A percentile compares a stretch with the other conserved stretches of the same genome.
phyloP scores from a whole-genome alignment of 2,888 invertebrate species.

The Melieria picta region DNA sequence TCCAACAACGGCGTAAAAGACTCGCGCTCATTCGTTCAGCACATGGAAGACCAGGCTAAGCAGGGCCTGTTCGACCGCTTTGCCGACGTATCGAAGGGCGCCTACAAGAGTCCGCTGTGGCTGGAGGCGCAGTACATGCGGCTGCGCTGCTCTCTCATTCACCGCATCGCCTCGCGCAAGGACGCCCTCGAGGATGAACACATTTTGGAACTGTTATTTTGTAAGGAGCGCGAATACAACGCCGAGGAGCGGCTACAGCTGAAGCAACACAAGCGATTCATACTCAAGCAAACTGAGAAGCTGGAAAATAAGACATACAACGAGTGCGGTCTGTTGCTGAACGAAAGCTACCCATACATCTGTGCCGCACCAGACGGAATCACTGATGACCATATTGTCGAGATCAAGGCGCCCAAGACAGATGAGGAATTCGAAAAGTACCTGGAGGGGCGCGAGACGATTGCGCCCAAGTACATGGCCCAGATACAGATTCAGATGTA shows the following conservation, averaged over 20 bases:
- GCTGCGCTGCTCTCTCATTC: slow-evolving; percentile 62
- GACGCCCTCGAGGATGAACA: slow-evolving; percentile 58
- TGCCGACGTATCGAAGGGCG: slow-evolving; percentile 54
- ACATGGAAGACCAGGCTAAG: slow-evolving; percentile 61
- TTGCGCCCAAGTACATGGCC: slow-evolving; percentile 65
- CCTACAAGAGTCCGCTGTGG: slow-evolving; percentile 62
- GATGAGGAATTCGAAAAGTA: slow-evolving; percentile 66
- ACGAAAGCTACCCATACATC: slow-evolving; percentile 61
- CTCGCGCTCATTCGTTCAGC: slow-evolving; percentile 54
- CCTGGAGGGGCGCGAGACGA: slow-evolving; percentile 61
- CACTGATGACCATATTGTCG: slow-evolving; percentile 64
- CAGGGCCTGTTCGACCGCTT: slow-evolving; percentile 59
- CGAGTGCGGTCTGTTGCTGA: slow-evolving; percentile 61
- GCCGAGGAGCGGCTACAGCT: slow-evolving; percentile 58
- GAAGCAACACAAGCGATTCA: slow-evolving; percentile 64
- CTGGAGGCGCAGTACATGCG: slow-evolving; percentile 63
- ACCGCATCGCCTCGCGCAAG: slow-evolving; percentile 59
- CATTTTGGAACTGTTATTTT: slow-evolving; percentile 60
- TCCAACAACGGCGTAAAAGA: slow-evolving; percentile 59
- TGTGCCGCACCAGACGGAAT: slow-evolving; percentile 64
- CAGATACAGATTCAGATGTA: slow-evolving; percentile 66
- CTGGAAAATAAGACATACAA: slow-evolving; percentile 62
- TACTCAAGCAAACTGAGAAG: slow-evolving; percentile 64
- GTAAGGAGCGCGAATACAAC: slow-evolving; percentile 60
- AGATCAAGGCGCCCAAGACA: slow-evolving; percentile 64